These are phyloP conservation scores for Aurelia sp. DNA, from an alignment of 30 jellyfish, hydroid and myxozoan species.

Conservation along the genomic window DNA sequence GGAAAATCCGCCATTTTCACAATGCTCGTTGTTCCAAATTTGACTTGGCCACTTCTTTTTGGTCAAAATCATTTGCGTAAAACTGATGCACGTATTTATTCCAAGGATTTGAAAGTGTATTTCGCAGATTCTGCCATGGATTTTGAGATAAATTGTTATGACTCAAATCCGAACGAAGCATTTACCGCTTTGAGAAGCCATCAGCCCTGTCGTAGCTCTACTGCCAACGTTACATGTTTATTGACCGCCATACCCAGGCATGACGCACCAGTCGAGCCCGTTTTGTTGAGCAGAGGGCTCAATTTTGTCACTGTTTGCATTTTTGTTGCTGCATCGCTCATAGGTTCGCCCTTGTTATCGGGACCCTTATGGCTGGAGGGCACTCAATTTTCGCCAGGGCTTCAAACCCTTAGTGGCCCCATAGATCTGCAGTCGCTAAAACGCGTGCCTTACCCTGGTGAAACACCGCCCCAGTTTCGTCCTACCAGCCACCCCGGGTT, in stretches of 20 bases:
- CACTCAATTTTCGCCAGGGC: no score
- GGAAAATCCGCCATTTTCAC: constrained; percentile 20
- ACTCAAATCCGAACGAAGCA: not conserved
- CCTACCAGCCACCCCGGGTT: no score
- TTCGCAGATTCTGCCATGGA: constrained; percentile 10
- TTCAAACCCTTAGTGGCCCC: no score
- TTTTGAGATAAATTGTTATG: not conserved
- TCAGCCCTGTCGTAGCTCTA: not conserved
- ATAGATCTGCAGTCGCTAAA: no score
- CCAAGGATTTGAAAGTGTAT: constrained; percentile 6
- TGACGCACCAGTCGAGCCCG: not conserved
- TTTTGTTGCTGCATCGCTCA: no score
- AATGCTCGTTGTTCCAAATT: constrained; percentile 56
- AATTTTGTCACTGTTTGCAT: not conserved
- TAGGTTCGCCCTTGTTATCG: no score
- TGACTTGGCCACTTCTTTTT: constrained; percentile 26
- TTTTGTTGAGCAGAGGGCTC: not conserved
- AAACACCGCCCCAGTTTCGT: no score
- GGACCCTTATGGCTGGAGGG: no score
- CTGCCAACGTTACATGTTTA: not conserved
- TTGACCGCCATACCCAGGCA: not conserved
- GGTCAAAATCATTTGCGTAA: constrained; percentile 44
- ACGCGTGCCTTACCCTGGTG: no score
- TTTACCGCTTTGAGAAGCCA: not conserved
- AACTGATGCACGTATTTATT: constrained; percentile 26